Evolutionary conservation across 1,140 invertebrate genomes (phyloP).

Genomic region (Drosophila baimaii): DNA sequence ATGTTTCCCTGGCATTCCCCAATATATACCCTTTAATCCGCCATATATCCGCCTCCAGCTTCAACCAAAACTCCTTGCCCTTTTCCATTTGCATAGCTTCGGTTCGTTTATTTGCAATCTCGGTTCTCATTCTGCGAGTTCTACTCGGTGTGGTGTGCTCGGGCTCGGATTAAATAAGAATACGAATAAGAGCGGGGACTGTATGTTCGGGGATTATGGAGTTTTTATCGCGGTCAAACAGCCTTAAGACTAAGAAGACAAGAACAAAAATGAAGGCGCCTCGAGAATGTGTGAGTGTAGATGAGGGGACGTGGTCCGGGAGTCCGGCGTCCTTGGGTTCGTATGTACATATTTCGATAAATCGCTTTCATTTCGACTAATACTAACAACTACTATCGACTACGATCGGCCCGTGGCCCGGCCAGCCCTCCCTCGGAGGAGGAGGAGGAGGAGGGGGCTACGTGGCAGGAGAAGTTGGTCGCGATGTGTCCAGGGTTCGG

Average conservation of each 20-base stretch:
- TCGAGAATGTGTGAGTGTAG: constrained; percentile 66
- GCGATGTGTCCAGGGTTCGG: constrained; percentile 57
- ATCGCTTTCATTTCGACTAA: constrained; percentile 75
- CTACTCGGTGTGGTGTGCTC: constrained; percentile 35
- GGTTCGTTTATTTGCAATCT: constrained; percentile 55
- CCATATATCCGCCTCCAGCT: too few species aligned
- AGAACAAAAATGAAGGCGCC: constrained; percentile 69
- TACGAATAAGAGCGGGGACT: constrained; percentile 46
- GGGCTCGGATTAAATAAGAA: constrained; percentile 56
- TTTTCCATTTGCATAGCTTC: constrained; percentile 45
- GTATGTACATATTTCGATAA: constrained; percentile 69
- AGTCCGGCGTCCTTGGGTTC: constrained; percentile 33
- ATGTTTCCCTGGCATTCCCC: too few species aligned
- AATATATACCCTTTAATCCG: too few species aligned
- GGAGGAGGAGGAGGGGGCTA: too few species aligned
- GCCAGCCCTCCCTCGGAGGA: too few species aligned
- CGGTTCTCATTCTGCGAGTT: constrained; percentile 46
- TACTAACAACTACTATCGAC: constrained; percentile 75
- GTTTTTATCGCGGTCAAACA: constrained; percentile 79
- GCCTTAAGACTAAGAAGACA: constrained; percentile 78
- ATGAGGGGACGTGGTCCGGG: constrained; percentile 38
- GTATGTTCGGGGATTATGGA: constrained; percentile 38
- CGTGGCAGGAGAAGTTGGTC: constrained; percentile 60
- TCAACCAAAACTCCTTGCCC: neutral
- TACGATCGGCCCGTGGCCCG: constrained; percentile 44